Conservation (phyloP, 2,113 vertebrate genomes). For the Ciconia maguari region DNA sequence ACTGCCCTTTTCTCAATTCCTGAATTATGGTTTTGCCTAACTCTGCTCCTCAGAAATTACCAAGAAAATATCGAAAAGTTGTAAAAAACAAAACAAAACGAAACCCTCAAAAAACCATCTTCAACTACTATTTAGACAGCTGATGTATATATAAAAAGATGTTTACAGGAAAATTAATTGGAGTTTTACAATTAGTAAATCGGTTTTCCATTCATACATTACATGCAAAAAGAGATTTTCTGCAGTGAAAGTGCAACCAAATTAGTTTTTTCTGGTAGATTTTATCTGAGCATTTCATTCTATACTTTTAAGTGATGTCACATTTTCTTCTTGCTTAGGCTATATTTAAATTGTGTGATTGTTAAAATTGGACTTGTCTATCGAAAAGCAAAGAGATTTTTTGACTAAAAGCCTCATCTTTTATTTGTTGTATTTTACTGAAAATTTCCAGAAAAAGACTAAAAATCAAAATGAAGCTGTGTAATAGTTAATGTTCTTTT, state of each 20-base stretch:
- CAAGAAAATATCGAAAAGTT: neutral
- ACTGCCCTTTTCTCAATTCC: neutral
- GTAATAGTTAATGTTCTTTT: neutral
- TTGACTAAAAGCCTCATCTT: neutral
- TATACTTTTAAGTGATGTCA: neutral
- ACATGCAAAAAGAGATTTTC: neutral
- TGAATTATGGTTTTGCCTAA: neutral
- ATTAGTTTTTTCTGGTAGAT: neutral
- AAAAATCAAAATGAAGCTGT: neutral
- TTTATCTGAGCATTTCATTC: neutral
- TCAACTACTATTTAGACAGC: neutral
- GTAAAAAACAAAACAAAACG: neutral
- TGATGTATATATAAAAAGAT: neutral
- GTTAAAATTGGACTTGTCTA: neutral
- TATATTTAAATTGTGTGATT: neutral
- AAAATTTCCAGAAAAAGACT: neutral
- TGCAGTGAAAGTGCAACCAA: neutral
- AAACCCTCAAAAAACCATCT: neutral
- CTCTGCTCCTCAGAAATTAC: neutral
- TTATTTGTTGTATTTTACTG: neutral
- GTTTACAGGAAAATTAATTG: neutral
- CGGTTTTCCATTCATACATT: neutral
- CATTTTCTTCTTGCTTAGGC: neutral
- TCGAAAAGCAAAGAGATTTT: neutral
- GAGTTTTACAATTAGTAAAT: neutral